Evolutionary conservation across 2,888 invertebrate genomes (phyloP), one percentile per base, ranked within the genome.

Genomic region (Watsonalla cultraria): DNA sequence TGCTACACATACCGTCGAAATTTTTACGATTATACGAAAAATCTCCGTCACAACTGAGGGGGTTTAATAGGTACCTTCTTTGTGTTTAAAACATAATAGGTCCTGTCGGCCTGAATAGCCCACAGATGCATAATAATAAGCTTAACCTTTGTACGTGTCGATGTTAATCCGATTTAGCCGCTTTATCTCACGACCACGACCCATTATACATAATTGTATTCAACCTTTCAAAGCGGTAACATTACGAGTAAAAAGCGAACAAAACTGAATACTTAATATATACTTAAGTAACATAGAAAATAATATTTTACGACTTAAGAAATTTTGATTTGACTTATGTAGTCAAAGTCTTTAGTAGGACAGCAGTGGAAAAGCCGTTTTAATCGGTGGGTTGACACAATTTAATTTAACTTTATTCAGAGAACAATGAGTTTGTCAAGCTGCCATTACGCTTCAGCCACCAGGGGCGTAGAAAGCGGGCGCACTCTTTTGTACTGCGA

Each of bases 101-200:
- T 67, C 64, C 53, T 59, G 58, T 61, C 57, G 61, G 55, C 55
- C 45, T 47, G 57, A 58, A 56, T 55, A 58, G 59, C 58, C 55
- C 57, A 61, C 42, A 42, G 42, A 42, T 42, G 42, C 42, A 42
- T 42, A 42, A 42, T 34, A 35, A 34, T 34, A 34, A 33, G n/a
- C 13, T 13, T n/a, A n/a, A 9, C 67, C 70, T 76, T 78, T 76
- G 72, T 67, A 73, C 71, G 72, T 72, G 75, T 74, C 65, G 74
- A 68, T 71, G 65, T 68, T 85, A 80, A 86, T 85, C 83, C 77
- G 78, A 79, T 82, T 82, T 76, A 70, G 66, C 64, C 60, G 65
- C 66, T 71, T 80, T 75, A 76, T 80, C 76, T 76, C 81, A 80
- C 80, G 80, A 59, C 42, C 81, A 80, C 80, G 80, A 59, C 42